A percentile compares a stretch with the other conserved stretches of the same genome.
phyloP scores from a whole-genome alignment of 2,113 vertebrate species.

The Microtus montanus region DNA sequence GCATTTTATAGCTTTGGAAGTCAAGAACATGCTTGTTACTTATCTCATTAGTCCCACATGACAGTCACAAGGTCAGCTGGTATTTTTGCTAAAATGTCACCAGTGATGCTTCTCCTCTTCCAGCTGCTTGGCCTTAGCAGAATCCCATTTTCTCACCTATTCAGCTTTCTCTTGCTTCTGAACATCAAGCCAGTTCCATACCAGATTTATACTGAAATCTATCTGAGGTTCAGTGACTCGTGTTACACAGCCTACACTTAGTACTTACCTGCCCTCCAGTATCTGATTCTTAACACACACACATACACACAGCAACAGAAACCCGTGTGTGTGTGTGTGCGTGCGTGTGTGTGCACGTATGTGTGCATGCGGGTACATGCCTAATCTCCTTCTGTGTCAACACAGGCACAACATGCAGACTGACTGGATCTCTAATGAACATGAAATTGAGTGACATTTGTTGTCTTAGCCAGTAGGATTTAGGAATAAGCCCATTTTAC shows the following conservation, averaged over 20 bases:
- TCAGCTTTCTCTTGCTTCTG: conserved; percentile 10
- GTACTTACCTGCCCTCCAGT: not conserved
- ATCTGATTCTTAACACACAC: not conserved
- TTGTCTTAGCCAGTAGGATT: not conserved
- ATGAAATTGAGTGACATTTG: not conserved
- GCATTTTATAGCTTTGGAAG: conserved; percentile 72
- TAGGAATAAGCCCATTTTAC: not conserved
- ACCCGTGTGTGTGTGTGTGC: not conserved
- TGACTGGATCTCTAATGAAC: not conserved
- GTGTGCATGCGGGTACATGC: no score
- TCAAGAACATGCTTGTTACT: conserved; percentile 71
- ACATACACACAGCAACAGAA: not conserved
- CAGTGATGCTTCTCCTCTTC: conserved; percentile 38
- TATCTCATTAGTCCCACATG: conserved; percentile 67
- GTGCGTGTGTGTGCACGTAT: rapidly evolving
- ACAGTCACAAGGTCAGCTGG: conserved; percentile 61
- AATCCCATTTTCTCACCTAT: conserved; percentile 33
- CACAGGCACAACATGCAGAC: not conserved
- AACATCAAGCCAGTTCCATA: conserved; percentile 29
- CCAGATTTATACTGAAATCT: not conserved
- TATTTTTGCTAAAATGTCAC: conserved; percentile 62
- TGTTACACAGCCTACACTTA: not conserved
- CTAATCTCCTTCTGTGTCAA: not conserved
- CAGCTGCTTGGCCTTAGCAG: not conserved
- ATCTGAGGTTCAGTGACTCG: not conserved